phyloP scores from a whole-genome alignment of 2,113 vertebrate genomes.

The Calyptommatus sinebrachiatus region DNA sequence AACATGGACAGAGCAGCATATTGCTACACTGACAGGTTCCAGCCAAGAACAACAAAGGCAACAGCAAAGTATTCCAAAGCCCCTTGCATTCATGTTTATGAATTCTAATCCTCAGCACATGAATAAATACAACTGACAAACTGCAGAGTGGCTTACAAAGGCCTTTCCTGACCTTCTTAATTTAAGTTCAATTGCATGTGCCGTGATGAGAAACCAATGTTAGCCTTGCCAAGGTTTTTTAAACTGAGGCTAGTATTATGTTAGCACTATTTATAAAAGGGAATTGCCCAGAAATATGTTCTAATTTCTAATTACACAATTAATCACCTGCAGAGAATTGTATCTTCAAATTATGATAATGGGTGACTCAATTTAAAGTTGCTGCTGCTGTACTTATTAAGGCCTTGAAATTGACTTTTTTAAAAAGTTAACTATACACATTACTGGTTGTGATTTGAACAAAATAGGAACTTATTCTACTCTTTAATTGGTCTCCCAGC shows the following conservation, averaged over 20 bases:
- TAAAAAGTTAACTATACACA: constrained; percentile 5
- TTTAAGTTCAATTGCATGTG: constrained; percentile 75
- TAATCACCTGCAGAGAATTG: constrained; percentile 70
- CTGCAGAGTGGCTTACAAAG: constrained; percentile 72
- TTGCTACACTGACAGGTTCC: constrained; percentile 60
- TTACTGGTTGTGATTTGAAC: constrained; percentile 27
- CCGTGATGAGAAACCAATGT: constrained; percentile 60
- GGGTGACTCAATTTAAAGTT: constrained; percentile 43
- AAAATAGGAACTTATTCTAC: constrained; percentile 6
- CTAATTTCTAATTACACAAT: constrained; percentile 77
- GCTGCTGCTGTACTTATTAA: not conserved
- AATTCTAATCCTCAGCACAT: constrained; percentile 83
- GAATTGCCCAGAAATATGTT: constrained; percentile 71
- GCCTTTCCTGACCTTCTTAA: constrained; percentile 75
- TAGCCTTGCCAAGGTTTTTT: constrained; percentile 58
- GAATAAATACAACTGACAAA: constrained; percentile 84
- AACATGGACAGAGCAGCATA: constrained; percentile 54
- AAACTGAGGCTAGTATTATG: constrained; percentile 41
- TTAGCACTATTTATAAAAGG: constrained; percentile 63
- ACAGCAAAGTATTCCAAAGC: constrained; percentile 69
- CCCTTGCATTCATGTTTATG: constrained; percentile 76
- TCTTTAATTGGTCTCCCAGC: not conserved
- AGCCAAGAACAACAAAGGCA: constrained; percentile 77
- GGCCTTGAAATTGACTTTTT: not conserved
- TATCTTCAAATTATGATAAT: constrained; percentile 66